A percentile compares a stretch with the other conserved stretches of the same genome.
phyloP scores from a whole-genome alignment of 1,140 invertebrate genomes.

The Antheraea pernyi region DNA sequence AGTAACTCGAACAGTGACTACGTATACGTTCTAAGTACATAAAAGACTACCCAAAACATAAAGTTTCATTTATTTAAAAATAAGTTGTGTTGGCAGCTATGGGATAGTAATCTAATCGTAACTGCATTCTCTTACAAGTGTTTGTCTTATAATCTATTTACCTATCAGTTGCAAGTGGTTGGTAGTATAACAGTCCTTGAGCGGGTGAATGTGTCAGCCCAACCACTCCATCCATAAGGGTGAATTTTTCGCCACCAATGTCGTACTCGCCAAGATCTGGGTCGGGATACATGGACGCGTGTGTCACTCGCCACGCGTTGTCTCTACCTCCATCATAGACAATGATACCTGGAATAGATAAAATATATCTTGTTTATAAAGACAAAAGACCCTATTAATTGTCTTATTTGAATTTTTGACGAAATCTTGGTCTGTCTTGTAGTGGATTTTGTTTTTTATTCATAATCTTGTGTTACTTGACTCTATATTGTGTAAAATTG shows the following conservation, averaged over 20 bases:
- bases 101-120: too few relatives aligned
- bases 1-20: too few relatives aligned
- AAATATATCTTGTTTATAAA: background rate
- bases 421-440: too few relatives aligned
- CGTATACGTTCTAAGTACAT: too few relatives aligned
- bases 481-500: too few relatives aligned
- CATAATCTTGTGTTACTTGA: too few relatives aligned
- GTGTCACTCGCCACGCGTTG: conserved; percentile 86
- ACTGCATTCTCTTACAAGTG: too few relatives aligned
- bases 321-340: conserved; percentile 86
- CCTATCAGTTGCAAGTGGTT: conserved; percentile 90
- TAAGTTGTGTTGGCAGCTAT: too few relatives aligned
- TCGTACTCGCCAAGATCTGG: conserved; percentile 86
- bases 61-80: too few relatives aligned
- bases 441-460: too few relatives aligned
- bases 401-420: too few relatives aligned
- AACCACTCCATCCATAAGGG: conserved; percentile 89
- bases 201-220: conserved; percentile 87
- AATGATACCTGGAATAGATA: conserved; percentile 80
- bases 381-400: background rate
- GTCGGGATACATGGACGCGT: conserved; percentile 90
- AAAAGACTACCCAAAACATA: too few relatives aligned
- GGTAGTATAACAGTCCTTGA: conserved; percentile 85
- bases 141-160: conserved; percentile 26
- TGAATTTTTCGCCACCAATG: conserved; percentile 82